phyloP scores from a whole-genome alignment of 1,140 invertebrate species.

The Drosophila dunni region DNA sequence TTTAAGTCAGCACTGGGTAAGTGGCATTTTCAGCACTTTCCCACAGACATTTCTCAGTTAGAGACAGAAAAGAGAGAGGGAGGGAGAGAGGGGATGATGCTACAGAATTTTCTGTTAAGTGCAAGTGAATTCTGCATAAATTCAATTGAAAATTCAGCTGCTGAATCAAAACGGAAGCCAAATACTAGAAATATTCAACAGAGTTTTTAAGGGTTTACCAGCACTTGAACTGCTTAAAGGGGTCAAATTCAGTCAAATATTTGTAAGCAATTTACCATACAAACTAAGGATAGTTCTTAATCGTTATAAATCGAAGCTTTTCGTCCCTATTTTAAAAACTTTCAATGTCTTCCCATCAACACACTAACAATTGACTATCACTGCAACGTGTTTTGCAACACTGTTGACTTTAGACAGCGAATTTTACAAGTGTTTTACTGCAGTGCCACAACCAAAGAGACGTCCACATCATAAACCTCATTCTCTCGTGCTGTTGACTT shows the following conservation, averaged over 20 bases:
- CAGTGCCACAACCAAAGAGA: constrained; percentile 30
- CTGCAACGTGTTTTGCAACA: constrained; percentile 14
- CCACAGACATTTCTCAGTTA: constrained; percentile 14
- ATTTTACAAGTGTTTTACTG: constrained; percentile 68
- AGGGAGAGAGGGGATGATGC: too few species aligned
- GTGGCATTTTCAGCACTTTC: constrained; percentile 15
- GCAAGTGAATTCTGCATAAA: too few species aligned
- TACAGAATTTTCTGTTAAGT: too few species aligned
- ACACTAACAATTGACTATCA: neutral
- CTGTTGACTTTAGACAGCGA: constrained; percentile 23
- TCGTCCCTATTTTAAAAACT: neutral
- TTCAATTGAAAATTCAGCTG: too few species aligned
- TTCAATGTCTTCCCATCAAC: neutral
- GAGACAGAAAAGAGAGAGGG: neutral
- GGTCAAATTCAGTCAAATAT: too few species aligned
- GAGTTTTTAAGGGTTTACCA: too few species aligned
- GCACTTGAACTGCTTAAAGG: too few species aligned
- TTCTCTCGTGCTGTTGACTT: constrained; percentile 53
- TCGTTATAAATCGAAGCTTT: too few species aligned
- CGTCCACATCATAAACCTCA: neutral
- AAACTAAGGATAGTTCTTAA: too few species aligned
- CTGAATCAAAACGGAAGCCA: too few species aligned
- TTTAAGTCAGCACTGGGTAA: constrained; percentile 17
- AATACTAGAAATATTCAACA: too few species aligned
- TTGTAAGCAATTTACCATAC: too few species aligned